Evolutionary conservation across 1,140 invertebrate species (phyloP).

Genomic region (Gryllus bimaculatus): DNA sequence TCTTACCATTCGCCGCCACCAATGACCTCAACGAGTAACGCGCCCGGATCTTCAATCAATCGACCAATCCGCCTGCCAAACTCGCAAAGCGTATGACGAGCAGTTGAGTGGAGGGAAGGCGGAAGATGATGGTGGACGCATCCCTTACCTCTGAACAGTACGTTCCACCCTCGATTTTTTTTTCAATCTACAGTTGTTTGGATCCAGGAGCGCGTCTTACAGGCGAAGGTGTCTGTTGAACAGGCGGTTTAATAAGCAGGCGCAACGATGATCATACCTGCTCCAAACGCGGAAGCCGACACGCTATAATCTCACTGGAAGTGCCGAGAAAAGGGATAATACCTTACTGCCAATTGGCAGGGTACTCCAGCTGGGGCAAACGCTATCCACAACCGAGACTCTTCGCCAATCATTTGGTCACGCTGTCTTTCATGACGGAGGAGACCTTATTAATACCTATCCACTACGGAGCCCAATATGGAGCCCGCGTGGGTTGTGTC

Average conservation of each 20-base stretch:
- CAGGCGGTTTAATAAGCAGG: neutral
- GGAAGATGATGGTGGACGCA: too few species aligned
- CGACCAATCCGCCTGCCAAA: too few species aligned
- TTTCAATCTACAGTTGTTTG: neutral
- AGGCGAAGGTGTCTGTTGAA: neutral
- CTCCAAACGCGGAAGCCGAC: neutral
- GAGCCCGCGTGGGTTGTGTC: neutral
- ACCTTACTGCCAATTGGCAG: neutral
- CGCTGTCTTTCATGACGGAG: neutral
- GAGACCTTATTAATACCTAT: neutral
- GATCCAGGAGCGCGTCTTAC: neutral
- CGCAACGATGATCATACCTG: neutral
- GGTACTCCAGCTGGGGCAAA: neutral
- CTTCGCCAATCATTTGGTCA: neutral
- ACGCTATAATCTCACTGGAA: neutral
- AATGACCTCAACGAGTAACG: too few species aligned
- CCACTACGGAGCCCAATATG: too few species aligned
- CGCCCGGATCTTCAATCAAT: too few species aligned
- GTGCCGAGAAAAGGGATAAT: neutral
- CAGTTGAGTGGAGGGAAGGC: too few species aligned
- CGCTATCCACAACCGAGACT: neutral
- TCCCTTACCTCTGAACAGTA: too few species aligned
- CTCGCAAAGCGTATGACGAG: too few species aligned
- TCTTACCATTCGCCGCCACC: too few species aligned
- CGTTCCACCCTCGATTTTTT: too few species aligned